A percentile compares a stretch with the other conserved stretches of the same genome.
Conservation (phyloP, 2,888 invertebrate genomes). For the Ernsta delagoae region DNA sequence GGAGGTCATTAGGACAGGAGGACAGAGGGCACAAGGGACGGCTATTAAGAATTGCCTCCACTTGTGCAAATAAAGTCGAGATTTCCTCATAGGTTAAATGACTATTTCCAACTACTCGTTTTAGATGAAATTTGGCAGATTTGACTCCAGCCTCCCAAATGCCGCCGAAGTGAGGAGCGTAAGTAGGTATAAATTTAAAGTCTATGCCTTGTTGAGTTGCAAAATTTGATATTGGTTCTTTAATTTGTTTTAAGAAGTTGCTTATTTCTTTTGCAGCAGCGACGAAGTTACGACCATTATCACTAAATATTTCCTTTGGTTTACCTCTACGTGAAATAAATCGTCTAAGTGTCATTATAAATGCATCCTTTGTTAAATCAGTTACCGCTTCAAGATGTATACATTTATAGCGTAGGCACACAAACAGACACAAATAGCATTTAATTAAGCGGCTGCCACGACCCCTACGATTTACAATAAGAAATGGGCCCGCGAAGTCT, state of each 20-base stretch:
- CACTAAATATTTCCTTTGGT: background rate
- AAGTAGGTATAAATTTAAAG: background rate
- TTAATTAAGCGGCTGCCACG: background rate
- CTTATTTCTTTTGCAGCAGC: background rate
- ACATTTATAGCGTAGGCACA: background rate
- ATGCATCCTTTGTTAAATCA: background rate
- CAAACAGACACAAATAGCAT: background rate
- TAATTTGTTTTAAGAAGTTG: background rate
- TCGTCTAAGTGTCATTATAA: background rate
- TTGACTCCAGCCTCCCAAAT: background rate
- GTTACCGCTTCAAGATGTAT: background rate
- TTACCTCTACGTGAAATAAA: background rate
- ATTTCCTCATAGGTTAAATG: background rate
- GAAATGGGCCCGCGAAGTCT: background rate
- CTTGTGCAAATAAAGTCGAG: background rate
- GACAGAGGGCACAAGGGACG: background rate
- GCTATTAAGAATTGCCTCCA: background rate
- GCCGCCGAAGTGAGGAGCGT: background rate
- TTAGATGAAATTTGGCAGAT: background rate
- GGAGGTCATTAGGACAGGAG: no score
- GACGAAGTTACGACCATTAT: background rate
- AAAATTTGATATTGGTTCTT: background rate
- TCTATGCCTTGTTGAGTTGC: background rate
- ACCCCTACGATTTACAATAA: background rate
- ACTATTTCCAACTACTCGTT: background rate